Percentiles rank a stretch among this genome's conserved stretches.
phyloP scores from a whole-genome alignment of 2,888 invertebrate species.

The Morpho helenor region DNA sequence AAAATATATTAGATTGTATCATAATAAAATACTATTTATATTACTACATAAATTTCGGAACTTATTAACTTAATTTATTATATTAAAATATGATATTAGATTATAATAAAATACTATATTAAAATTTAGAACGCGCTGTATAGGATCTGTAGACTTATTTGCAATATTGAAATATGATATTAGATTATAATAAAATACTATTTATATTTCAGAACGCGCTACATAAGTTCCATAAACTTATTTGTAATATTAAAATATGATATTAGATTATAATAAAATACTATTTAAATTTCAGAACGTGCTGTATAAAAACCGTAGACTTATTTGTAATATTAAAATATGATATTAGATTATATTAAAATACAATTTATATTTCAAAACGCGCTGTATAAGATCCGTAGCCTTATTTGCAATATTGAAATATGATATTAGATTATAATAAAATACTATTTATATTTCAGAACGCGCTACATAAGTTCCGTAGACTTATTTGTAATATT shows the following conservation, averaged over 20 bases:
- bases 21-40: neutral
- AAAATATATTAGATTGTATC: neutral
- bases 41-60: too few species aligned
- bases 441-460: neutral
- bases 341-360: neutral
- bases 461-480: constrained; percentile 1
- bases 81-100: too few species aligned
- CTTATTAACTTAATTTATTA: too few species aligned
- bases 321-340: too few species aligned
- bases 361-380: neutral
- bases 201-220: too few species aligned
- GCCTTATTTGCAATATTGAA: constrained; percentile 43
- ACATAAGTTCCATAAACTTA: too few species aligned
- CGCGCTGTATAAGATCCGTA: constrained; percentile 1
- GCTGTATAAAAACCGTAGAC: too few species aligned
- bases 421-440: constrained; percentile 27
- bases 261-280: too few species aligned
- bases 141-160: constrained; percentile 8
- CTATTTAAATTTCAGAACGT: too few species aligned
- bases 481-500: constrained; percentile 40
- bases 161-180: constrained; percentile 48
- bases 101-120: neutral
- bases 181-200: too few species aligned
- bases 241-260: too few species aligned
- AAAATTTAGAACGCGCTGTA: constrained; percentile 4